Evolutionary conservation across 2,888 invertebrate genomes (phyloP), one percentile per base, ranked within the genome.

Genomic region (Rotaria macrura): DNA sequence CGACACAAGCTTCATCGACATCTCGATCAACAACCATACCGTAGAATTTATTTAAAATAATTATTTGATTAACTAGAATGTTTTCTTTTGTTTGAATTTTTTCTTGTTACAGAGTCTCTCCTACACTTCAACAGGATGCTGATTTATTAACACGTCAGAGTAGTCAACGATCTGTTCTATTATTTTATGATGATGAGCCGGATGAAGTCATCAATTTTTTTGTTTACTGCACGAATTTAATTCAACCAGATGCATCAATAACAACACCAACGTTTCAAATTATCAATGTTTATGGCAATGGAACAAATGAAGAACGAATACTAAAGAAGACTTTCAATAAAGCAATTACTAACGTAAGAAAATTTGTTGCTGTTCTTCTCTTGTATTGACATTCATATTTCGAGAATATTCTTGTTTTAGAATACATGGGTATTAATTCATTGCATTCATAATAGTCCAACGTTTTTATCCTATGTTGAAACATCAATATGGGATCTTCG

Each of bases 121-220:
- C 79, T n/a, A 79, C 43, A 43, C 43, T 79, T 43, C 40, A 79
- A 43, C 79, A 79, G n/a, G 79, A 79, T 43, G 79, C 38, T 43
- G 79, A 79, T n/a, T n/a, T 79, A 7, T 25, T 79, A 43, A n/a
- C 43, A 43, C 40, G 43, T n/a, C 79, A 79, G 43, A 43, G 40
- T 79, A 25, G 12, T 79, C 79, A 79, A 79, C 79, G 79, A 79
- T 79, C 43, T n/a, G 79, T 79, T 79, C 43, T 79, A 43, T 79
- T 79, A 79, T 43, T 79, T 9, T 79, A 79, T n/a, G 79, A 79
- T 79, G 79, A 79, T 43, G 79, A 79, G n/a, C 79, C 79, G 25
- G 79, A 79, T 79, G 79, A 79, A 79, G 79, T 79, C 2, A n/a
- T 79, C 6, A 79, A 43, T n/a, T 79, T 43, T 40, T 79, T 79